A percentile compares a stretch with the other conserved stretches of the same genome.
These are phyloP conservation scores for Drosophila leontia DNA, from an alignment of 1,140 invertebrate genomes.

Conservation along the genomic window DNA sequence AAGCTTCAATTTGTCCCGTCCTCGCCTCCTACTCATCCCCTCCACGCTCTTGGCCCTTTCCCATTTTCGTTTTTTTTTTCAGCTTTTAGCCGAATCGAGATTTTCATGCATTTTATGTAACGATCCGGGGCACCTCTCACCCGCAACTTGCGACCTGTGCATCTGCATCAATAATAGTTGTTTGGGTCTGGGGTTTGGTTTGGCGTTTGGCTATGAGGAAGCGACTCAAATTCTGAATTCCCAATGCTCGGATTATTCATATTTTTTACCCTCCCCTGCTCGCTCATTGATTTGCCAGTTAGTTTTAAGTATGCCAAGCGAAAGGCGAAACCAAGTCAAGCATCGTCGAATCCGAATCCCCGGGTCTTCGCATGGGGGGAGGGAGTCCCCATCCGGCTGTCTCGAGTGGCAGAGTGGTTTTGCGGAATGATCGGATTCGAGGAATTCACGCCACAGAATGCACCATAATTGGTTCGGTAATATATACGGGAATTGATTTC, in stretches of 20 bases:
- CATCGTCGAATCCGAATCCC: slow-evolving; percentile 38
- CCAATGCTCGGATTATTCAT: slow-evolving; percentile 61
- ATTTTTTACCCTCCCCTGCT: slow-evolving; percentile 38
- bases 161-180: slow-evolving; percentile 72
- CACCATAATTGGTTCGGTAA: slow-evolving; percentile 76
- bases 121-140: slow-evolving; percentile 35
- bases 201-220: slow-evolving; percentile 41
- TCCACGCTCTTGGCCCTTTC: slow-evolving; percentile 9
- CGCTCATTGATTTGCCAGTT: slow-evolving; percentile 71
- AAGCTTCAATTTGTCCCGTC: slow-evolving; percentile 75
- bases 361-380: slow-evolving; percentile 10
- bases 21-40: background rate
- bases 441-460: slow-evolving; percentile 37
- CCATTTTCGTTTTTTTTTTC: slow-evolving; percentile 4
- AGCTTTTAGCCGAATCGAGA: slow-evolving; percentile 64
- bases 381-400: slow-evolving; percentile 7
- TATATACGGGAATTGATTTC: slow-evolving; percentile 77
- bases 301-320: slow-evolving; percentile 79
- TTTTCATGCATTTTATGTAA: slow-evolving; percentile 80
- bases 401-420: slow-evolving; percentile 32
- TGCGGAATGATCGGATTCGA: slow-evolving; percentile 23
- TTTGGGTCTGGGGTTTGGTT: slow-evolving; percentile 26
- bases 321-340: slow-evolving; percentile 67
- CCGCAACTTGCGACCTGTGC: background rate
- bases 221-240: slow-evolving; percentile 48